Percentiles rank a stretch among this genome's conserved stretches.
These are phyloP conservation scores for Dolichotis patagonum DNA, from an alignment of 2,113 vertebrate species.

Conservation along the genomic window DNA sequence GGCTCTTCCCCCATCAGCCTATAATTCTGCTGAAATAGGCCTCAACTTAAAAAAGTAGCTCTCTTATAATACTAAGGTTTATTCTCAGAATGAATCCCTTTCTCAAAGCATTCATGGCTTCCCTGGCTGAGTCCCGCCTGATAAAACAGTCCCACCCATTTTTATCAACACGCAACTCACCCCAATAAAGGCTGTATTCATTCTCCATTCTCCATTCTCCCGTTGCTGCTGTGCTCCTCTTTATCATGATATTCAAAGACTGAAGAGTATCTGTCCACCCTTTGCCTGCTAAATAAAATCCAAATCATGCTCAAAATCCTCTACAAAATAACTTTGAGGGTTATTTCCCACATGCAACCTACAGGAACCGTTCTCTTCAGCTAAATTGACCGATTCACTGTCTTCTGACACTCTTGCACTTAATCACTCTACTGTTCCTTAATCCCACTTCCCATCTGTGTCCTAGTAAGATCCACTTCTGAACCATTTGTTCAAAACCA, in stretches of 20 bases:
- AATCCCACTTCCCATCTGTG: neutral
- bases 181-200: neutral
- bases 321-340: neutral
- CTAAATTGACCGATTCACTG: neutral
- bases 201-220: neutral
- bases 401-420: neutral
- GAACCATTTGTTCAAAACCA: constrained; percentile 39
- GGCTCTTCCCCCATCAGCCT: neutral
- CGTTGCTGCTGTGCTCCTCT: neutral
- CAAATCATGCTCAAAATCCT: neutral
- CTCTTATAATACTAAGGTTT: neutral
- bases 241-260: neutral
- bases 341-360: neutral
- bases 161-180: neutral
- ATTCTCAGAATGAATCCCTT: neutral
- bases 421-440: neutral
- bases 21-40: neutral
- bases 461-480: neutral
- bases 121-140: neutral
- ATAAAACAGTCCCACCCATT: neutral
- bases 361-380: neutral
- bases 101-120: neutral
- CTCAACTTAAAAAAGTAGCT: neutral
- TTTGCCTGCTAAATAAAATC: constrained; percentile 12
- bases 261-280: neutral